phyloP scores from a whole-genome alignment of 2,113 vertebrate genomes.

The Eretmodus cyanostictus region DNA sequence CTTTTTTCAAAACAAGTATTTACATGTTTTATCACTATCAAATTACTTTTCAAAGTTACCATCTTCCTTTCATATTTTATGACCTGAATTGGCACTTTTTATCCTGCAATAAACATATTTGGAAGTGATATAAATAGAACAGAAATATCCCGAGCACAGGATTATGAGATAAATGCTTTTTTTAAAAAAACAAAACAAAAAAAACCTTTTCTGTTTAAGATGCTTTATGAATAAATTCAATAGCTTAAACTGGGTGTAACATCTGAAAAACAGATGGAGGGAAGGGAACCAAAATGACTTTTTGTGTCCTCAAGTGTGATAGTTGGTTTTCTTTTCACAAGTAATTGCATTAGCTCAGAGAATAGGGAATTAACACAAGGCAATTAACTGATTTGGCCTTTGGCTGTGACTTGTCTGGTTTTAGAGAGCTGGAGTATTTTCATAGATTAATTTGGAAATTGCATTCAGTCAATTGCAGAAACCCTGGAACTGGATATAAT shows the following conservation, averaged over 20 bases:
- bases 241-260: slow-evolving; percentile 25
- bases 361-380: slow-evolving; percentile 60
- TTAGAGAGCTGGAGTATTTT: slow-evolving; percentile 33
- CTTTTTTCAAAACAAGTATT: background rate
- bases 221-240: slow-evolving; percentile 1
- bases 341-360: slow-evolving; percentile 63
- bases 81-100: background rate
- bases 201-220: background rate
- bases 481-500: background rate
- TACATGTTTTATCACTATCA: background rate
- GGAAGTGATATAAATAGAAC: background rate
- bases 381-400: slow-evolving; percentile 68
- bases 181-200: rapidly evolving
- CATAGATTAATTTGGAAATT: slow-evolving; percentile 43
- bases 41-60: background rate
- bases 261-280: slow-evolving; percentile 23
- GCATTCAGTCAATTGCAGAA: slow-evolving; percentile 1
- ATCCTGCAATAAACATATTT: background rate
- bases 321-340: slow-evolving; percentile 59
- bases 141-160: background rate
- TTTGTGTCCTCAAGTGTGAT: slow-evolving; percentile 40
- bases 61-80: background rate
- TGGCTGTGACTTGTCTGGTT: slow-evolving; percentile 60
- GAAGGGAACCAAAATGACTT: background rate
- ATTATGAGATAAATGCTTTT: background rate